Evolutionary conservation across 2,888 invertebrate genomes (phyloP).

Genomic region (Hesperia comma): DNA sequence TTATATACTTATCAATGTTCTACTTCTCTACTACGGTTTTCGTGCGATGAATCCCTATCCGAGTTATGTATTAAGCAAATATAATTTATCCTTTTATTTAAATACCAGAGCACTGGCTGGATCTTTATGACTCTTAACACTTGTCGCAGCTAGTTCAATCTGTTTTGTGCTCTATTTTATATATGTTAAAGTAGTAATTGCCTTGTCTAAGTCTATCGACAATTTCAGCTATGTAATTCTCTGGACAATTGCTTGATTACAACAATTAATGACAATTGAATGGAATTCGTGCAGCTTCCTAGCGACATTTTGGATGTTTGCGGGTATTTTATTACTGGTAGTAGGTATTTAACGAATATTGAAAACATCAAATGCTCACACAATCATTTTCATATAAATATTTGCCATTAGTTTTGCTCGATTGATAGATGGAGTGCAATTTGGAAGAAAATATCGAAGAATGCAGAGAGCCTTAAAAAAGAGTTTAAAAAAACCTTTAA

Average conservation of each 20-base stretch:
- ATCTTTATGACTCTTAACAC: constrained; percentile 35
- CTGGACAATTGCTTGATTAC: constrained; percentile 78
- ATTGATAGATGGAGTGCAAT: too few relatives aligned
- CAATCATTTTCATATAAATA: too few relatives aligned
- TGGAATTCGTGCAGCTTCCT: constrained; percentile 76
- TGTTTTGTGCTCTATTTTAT: constrained; percentile 50
- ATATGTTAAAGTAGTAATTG: constrained; percentile 46
- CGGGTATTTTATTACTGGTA: not conserved
- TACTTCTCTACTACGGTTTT: constrained; percentile 56
- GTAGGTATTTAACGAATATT: too few relatives aligned
- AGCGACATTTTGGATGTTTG: constrained; percentile 44
- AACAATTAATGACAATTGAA: constrained; percentile 81
- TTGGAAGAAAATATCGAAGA: too few relatives aligned
- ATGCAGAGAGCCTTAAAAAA: too few relatives aligned
- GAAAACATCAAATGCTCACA: too few relatives aligned
- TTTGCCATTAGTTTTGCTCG: too few relatives aligned
- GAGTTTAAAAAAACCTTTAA: too few relatives aligned
- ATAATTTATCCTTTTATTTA: constrained; percentile 60
- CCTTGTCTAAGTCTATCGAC: constrained; percentile 64
- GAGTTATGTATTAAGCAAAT: constrained; percentile 47
- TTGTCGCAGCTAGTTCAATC: constrained; percentile 39
- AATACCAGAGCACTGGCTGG: constrained; percentile 12
- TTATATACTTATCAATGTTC: constrained; percentile 2
- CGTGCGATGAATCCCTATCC: constrained; percentile 15
- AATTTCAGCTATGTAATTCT: constrained; percentile 76